Conservation (phyloP, 2,888 invertebrate genomes). For the Macaria notata region DNA sequence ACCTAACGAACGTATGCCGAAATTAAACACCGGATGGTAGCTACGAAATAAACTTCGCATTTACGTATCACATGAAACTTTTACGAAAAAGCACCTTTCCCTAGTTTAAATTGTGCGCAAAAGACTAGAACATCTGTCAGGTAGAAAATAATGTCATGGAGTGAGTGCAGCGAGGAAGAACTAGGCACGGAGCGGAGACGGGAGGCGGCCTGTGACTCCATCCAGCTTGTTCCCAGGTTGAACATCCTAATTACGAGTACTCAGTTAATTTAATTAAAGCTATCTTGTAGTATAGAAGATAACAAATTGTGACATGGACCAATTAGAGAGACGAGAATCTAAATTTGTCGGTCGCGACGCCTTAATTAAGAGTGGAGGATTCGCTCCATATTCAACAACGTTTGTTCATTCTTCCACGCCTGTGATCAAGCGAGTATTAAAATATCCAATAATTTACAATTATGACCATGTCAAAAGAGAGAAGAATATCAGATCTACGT, state of each 20-base stretch:
- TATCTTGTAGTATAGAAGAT: slow-evolving; percentile 28
- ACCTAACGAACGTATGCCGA: slow-evolving; percentile 48
- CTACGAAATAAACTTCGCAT: slow-evolving; percentile 58
- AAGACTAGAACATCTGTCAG: slow-evolving; percentile 74
- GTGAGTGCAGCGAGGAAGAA: slow-evolving; percentile 39
- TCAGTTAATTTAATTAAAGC: slow-evolving; percentile 32
- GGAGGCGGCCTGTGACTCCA: slow-evolving; percentile 14
- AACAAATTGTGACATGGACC: slow-evolving; percentile 21
- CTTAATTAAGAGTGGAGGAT: background rate
- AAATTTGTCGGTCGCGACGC: background rate
- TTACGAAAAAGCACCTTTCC: slow-evolving; percentile 74
- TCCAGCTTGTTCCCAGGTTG: slow-evolving; percentile 23
- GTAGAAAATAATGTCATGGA: slow-evolving; percentile 66
- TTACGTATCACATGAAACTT: slow-evolving; percentile 66
- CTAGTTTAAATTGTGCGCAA: slow-evolving; percentile 72
- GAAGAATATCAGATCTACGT: slow-evolving; percentile 57
- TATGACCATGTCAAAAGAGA: slow-evolving; percentile 26
- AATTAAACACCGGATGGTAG: slow-evolving; percentile 49
- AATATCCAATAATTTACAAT: background rate
- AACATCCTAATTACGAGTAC: slow-evolving; percentile 23
- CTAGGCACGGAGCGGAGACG: slow-evolving; percentile 12
- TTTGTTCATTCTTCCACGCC: too few species aligned
- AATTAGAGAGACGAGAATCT: slow-evolving; percentile 14
- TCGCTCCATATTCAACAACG: background rate
- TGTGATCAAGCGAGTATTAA: too few species aligned